Evolutionary conservation across 2,113 vertebrate genomes (phyloP).

Genomic region (Verasper variegatus): DNA sequence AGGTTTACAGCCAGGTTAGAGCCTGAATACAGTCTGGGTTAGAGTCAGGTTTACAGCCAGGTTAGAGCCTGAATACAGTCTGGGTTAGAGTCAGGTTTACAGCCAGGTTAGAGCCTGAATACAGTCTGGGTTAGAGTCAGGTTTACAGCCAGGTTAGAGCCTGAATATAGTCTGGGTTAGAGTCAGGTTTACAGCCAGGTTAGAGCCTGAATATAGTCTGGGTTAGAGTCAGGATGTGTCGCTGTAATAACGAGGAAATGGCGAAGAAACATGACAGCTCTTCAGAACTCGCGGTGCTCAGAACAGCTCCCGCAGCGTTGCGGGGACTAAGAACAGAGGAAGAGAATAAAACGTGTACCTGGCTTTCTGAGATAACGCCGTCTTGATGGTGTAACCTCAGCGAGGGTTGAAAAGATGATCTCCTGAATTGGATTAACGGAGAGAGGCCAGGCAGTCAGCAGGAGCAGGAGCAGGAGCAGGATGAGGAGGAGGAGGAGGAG

Average conservation of each 20-base stretch:
- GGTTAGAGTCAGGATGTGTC: no score
- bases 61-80: neutral
- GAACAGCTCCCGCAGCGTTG: neutral
- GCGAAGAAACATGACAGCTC: slow-evolving; percentile 7
- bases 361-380: slow-evolving; percentile 68
- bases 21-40: no score
- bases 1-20: no score
- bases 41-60: neutral
- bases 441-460: slow-evolving; percentile 19
- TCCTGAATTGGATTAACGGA: slow-evolving; percentile 74
- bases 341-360: slow-evolving; percentile 60
- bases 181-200: neutral
- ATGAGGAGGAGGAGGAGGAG: slow-evolving; percentile 18
- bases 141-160: no score
- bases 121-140: no score
- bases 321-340: neutral
- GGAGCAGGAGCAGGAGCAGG: neutral
- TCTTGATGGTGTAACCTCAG: slow-evolving; percentile 61
- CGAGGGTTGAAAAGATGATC: slow-evolving; percentile 63
- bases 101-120: no score
- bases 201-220: no score
- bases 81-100: no score
- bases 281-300: neutral
- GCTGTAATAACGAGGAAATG: slow-evolving; percentile 8
- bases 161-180: neutral